Base-by-base conservation (phyloP, 1,140 invertebrate genomes). In the Polyergus mexicanus region DNA sequence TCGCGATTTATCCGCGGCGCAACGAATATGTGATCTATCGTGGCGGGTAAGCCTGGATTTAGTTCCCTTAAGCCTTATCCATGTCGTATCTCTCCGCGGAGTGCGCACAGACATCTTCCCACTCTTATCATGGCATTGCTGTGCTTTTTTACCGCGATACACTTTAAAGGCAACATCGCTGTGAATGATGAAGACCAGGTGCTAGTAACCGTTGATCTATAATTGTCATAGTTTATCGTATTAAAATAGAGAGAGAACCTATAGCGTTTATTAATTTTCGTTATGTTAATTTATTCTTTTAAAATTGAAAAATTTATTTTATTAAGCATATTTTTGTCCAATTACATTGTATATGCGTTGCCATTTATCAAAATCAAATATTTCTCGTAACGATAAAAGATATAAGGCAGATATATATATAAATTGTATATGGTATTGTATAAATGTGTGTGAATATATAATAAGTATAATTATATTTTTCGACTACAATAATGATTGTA, bases 21-120 rank as follows among this genome's bases (percentile, higher is more conserved):
- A 81, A 85, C 89, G 89, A 90, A 90, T 90, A 88, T 76, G 83
- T 88, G 84, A 91, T 91, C 89, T 87, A 90, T 91, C 89, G 87
- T 25, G 58, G 63, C 32, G 83, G 76, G 74, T 87, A 87, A 91
- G 85, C 72, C 38, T 60, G 81, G 85, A 89, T 87, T 80, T 80
- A 84, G 80, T 88, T 90, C 72, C 80, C 77, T 44, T n/a, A 62
- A 89, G 72, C 62, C 54, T 90, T 91, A 91, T 91, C 90, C 68
- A 58, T 68, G 51, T 60, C 56, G 60, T 58, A 58, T 58, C 63
- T 69, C 8, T 7, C 2, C 25, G 25, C 22, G 38, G 19, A 54
- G 54, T 84, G 77, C 16, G 16, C 63, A 44, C 56, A 22, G n/a
- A 10, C 47, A 22, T 69, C 44, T 44, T 80, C 16, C 47, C 35